Evolutionary conservation across 2,113 vertebrate species (phyloP).

Genomic region (Tetraodon nigroviridis): DNA sequence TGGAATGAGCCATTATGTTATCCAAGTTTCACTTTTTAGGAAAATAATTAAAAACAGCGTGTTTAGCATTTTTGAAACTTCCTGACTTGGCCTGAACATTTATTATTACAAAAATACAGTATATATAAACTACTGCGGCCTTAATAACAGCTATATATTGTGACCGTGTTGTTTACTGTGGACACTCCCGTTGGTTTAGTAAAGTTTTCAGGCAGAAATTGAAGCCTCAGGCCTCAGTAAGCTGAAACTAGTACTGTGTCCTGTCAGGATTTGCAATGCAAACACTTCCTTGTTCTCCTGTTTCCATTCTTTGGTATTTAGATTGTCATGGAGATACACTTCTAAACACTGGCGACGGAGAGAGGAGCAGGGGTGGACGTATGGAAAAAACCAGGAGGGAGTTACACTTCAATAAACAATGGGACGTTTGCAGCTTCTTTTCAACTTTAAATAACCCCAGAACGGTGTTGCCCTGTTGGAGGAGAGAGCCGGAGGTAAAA

Average conservation of each 20-base stretch:
- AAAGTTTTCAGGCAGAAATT: too few species aligned
- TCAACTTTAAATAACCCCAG: background rate
- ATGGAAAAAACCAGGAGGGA: background rate
- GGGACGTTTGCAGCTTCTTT: background rate
- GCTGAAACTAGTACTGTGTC: slow-evolving; percentile 24
- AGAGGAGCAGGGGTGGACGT: slow-evolving; percentile 36
- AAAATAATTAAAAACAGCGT: too few species aligned
- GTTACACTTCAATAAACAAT: background rate
- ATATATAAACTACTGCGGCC: too few species aligned
- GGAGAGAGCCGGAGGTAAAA: background rate
- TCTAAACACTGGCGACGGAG: slow-evolving; percentile 58
- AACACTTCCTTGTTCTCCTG: slow-evolving; percentile 52
- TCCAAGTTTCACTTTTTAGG: too few species aligned
- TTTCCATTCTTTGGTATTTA: slow-evolving; percentile 49
- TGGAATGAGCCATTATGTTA: too few species aligned
- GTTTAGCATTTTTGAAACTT: too few species aligned
- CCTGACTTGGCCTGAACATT: too few species aligned
- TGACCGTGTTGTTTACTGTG: too few species aligned
- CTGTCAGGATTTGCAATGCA: slow-evolving; percentile 66
- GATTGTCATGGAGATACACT: slow-evolving; percentile 51
- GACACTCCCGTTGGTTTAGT: too few species aligned
- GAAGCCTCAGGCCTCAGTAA: background rate
- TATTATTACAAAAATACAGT: too few species aligned
- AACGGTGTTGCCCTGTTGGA: background rate
- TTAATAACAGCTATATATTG: too few species aligned